phyloP scores from a whole-genome alignment of 2,888 invertebrate species.

The Gymnosoma rotundatum region DNA sequence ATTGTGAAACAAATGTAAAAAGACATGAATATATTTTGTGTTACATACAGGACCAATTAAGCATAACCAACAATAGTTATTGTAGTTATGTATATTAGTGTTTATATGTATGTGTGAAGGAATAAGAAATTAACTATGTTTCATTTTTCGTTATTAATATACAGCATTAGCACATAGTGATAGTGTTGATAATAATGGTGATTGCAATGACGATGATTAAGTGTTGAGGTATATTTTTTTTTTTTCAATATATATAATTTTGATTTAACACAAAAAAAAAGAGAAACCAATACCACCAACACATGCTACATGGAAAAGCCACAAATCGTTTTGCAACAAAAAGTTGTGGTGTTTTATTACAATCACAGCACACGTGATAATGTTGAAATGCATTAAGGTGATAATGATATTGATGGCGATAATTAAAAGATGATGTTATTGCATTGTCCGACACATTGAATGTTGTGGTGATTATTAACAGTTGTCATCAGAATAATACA shows the following conservation, averaged over 20 bases:
- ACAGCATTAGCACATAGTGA: no score
- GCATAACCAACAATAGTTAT: constrained; percentile 45
- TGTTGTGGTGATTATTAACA: constrained; percentile 66
- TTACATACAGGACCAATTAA: constrained; percentile 56
- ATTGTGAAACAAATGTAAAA: constrained; percentile 32
- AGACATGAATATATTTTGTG: constrained; percentile 23
- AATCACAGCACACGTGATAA: constrained; percentile 47
- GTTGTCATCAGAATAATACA: constrained; percentile 65
- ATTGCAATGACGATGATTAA: no score
- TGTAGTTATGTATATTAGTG: constrained; percentile 5
- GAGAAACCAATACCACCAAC: constrained; percentile 38
- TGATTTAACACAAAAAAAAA: not conserved
- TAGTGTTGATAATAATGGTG: no score
- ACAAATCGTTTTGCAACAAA: constrained; percentile 66
- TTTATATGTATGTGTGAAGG: not conserved
- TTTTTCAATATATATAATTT: no score
- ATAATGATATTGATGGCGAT: constrained; percentile 46
- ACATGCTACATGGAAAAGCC: constrained; percentile 65
- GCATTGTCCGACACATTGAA: constrained; percentile 51
- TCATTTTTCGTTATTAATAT: constrained; percentile 62
- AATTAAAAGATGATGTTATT: constrained; percentile 16
- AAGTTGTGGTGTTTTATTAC: constrained; percentile 54
- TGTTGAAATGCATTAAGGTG: constrained; percentile 25
- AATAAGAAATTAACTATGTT: constrained; percentile 30
- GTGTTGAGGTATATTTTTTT: constrained; percentile 12